These are phyloP conservation scores for Apamea epomidion DNA, from an alignment of 2,888 invertebrate species.

Conservation along the genomic window DNA sequence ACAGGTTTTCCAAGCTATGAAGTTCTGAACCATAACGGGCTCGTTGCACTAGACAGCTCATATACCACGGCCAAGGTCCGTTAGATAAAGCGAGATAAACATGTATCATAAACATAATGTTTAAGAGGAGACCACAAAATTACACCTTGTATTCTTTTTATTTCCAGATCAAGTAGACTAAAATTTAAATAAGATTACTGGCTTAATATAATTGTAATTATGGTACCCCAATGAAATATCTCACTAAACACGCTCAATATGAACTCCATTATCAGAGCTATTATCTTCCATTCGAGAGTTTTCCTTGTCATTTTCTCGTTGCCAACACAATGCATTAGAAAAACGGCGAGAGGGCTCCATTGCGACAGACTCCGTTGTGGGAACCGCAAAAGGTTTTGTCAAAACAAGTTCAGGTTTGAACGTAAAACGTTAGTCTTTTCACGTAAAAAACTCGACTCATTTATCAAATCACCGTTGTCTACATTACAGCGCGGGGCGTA, in stretches of 20 bases:
- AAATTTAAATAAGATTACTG: constrained; percentile 39
- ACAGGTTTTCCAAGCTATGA: constrained; percentile 22
- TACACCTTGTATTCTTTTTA: constrained; percentile 18
- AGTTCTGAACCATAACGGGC: constrained; percentile 20
- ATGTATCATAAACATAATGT: constrained; percentile 11
- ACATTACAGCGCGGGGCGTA: constrained; percentile 82
- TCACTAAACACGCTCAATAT: constrained; percentile 61
- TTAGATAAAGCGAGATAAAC: constrained; percentile 27
- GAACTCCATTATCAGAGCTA: constrained; percentile 62
- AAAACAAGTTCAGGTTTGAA: constrained; percentile 78
- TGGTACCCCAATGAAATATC: constrained; percentile 47
- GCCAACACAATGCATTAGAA: constrained; percentile 66
- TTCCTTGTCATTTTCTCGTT: constrained; percentile 66
- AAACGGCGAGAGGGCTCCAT: constrained; percentile 70
- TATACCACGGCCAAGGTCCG: constrained; percentile 19
- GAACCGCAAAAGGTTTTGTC: constrained; percentile 77
- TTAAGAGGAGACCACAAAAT: neutral
- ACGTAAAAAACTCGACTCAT: constrained; percentile 83
- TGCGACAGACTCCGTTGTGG: constrained; percentile 73
- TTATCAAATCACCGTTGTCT: constrained; percentile 88
- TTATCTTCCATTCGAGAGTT: constrained; percentile 59
- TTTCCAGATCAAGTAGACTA: constrained; percentile 21
- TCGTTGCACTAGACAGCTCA: constrained; percentile 11
- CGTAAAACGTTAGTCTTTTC: constrained; percentile 80
- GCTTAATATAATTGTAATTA: constrained; percentile 48